Base-by-base conservation (phyloP, 92 coral and sea anemone species). In the Bergia sp. region DNA sequence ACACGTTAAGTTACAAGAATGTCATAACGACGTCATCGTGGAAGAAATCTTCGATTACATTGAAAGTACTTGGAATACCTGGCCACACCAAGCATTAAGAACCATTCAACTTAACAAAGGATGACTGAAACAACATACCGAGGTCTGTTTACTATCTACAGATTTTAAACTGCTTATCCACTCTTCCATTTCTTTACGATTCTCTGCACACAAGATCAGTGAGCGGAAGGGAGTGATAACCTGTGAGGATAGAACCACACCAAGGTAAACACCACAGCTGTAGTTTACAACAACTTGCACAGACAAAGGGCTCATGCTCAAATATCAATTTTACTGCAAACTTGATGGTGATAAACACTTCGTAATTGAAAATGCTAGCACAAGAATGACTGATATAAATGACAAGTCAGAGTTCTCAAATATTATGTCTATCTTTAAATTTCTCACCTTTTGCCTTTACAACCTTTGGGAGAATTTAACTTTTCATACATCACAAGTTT, bases 161-260 rank as follows among this genome's bases (percentile, higher is more conserved):
- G 96, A 93, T 82, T 92, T 92, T 47, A 95, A 81, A 85, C 90
- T 91, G 44, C 95, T 91, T 49, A 97, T 94, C 99, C 99, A 97
- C 61, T 97, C 99, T 73, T 97, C 99, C 99, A 97, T 97, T 88
- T 97, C 99, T 73, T 95, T 89, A 61, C 99, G 89, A 55, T 93
- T 91, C 78, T 97, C 99, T 23, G 97, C 99, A 91, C 98, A 96
- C 1, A 97, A 87, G 65, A 93, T 95, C 21, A 97, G 92, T 39
- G 93, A 94, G 81, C 94, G 98, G 71, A 93, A 94, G 49, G 98
- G 96, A 83, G 98, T 97, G 85, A 97, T 95, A 73, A 97, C 92
- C 99, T 97, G 90, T 21, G 73, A 92, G n/a, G 77, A 66, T 36
- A 71, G 40, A 12, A 76, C 37, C 37, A 41, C 21, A 71, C 66